Evolutionary conservation across 2,888 invertebrate species (phyloP).

Genomic region (Petrolisthes manimaculis): DNA sequence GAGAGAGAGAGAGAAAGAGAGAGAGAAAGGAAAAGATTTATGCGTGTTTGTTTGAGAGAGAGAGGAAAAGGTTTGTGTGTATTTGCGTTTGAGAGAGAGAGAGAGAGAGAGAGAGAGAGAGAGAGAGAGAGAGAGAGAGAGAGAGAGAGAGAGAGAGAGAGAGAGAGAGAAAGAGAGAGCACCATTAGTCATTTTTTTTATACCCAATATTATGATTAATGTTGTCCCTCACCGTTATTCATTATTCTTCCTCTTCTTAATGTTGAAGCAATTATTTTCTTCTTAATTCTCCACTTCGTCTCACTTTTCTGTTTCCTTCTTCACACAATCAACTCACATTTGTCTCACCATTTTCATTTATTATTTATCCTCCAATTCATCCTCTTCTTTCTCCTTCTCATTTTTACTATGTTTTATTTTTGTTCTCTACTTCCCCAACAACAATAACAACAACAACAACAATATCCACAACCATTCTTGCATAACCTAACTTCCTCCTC

Average conservation of each 20-base stretch:
- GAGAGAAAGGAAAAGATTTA: neutral
- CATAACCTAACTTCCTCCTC: neutral
- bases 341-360: neutral
- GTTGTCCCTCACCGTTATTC: too few relatives aligned
- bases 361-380: too few relatives aligned
- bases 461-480: too few relatives aligned
- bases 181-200: too few relatives aligned
- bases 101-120: too few relatives aligned
- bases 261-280: too few relatives aligned
- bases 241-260: too few relatives aligned
- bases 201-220: too few relatives aligned
- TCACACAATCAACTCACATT: neutral
- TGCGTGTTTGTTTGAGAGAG: neutral
- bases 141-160: conserved; percentile 1
- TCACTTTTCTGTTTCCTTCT: too few relatives aligned
- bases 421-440: neutral
- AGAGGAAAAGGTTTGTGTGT: neutral
- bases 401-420: too few relatives aligned
- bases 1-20: neutral
- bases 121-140: neutral
- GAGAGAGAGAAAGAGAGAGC: neutral
- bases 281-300: neutral
- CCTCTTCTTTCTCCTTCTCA: neutral
- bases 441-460: too few relatives aligned
- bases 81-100: too few relatives aligned